A percentile compares a stretch with the other conserved stretches of the same genome.
These are phyloP conservation scores for Myioborus miniatus DNA, from an alignment of 2,797 vertebrate species.

Conservation along the genomic window DNA sequence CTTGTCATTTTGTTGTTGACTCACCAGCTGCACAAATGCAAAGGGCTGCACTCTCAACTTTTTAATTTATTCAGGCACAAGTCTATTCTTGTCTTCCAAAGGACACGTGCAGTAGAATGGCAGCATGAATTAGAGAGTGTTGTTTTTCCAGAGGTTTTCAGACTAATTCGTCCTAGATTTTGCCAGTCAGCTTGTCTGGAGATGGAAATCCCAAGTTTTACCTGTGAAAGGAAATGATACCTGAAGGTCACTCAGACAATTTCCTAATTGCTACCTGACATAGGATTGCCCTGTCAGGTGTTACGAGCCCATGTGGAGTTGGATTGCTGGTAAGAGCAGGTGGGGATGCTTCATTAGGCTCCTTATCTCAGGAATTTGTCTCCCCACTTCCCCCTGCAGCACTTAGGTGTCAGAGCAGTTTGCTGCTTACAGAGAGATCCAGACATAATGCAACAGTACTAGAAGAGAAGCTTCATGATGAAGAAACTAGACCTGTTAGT, in stretches of 20 bases:
- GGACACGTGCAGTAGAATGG: not conserved
- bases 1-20: not conserved
- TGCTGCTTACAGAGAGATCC: not conserved
- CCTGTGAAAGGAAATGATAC: not conserved
- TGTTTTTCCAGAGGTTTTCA: not conserved
- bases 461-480: not conserved
- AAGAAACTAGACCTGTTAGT: not conserved
- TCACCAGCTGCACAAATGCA: not conserved
- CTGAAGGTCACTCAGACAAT: not conserved
- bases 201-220: not conserved
- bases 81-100: not conserved
- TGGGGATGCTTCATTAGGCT: accelerated
- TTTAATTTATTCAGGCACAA: not conserved
- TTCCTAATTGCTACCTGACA: not conserved
- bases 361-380: not conserved
- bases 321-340: not conserved
- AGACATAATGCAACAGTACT: not conserved
- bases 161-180: not conserved
- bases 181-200: not conserved
- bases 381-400: not conserved
- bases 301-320: not conserved
- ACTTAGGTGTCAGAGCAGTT: not conserved
- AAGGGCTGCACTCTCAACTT: not conserved
- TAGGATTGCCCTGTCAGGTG: not conserved
- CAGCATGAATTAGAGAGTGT: not conserved